phyloP scores from a whole-genome alignment of 2,888 invertebrate genomes.

The Baronia brevicornis region DNA sequence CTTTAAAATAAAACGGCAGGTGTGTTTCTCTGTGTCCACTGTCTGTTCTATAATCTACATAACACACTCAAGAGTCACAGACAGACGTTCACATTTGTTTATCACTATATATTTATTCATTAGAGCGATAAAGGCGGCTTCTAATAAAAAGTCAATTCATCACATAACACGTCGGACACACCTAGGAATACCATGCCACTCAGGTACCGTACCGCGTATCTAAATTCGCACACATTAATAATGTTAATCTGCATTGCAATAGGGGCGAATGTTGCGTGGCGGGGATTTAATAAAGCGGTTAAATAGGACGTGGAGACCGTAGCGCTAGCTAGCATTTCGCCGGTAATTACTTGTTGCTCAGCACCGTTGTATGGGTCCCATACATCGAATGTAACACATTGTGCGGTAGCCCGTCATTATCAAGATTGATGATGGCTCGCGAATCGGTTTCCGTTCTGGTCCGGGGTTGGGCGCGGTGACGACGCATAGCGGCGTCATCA shows the following conservation, averaged over 20 bases:
- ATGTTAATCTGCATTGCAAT: conserved; percentile 3
- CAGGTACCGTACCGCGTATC: conserved; percentile 1
- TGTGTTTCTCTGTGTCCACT: too few species aligned
- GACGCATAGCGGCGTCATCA: conserved; percentile 5
- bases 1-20: too few species aligned
- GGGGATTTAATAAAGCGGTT: conserved; percentile 5
- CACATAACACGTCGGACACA: conserved; percentile 3
- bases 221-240: conserved; percentile 8
- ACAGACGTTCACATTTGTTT: too few species aligned
- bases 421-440: conserved; percentile 24
- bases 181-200: conserved; percentile 6
- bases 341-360: conserved; percentile 18
- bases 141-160: conserved; percentile 8
- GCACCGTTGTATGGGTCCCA: conserved; percentile 21
- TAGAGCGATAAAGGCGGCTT: too few species aligned
- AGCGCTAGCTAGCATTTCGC: conserved; percentile 14
- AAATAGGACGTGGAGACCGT: conserved; percentile 12
- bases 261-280: conserved; percentile 12
- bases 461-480: background rate
- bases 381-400: conserved; percentile 18
- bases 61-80: too few species aligned
- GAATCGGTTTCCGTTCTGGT: conserved; percentile 11
- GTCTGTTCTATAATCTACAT: too few species aligned
- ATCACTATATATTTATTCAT: too few species aligned
- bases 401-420: conserved; percentile 22